Evolutionary conservation across 2,113 vertebrate genomes (phyloP).

Genomic region (Vidua macroura): DNA sequence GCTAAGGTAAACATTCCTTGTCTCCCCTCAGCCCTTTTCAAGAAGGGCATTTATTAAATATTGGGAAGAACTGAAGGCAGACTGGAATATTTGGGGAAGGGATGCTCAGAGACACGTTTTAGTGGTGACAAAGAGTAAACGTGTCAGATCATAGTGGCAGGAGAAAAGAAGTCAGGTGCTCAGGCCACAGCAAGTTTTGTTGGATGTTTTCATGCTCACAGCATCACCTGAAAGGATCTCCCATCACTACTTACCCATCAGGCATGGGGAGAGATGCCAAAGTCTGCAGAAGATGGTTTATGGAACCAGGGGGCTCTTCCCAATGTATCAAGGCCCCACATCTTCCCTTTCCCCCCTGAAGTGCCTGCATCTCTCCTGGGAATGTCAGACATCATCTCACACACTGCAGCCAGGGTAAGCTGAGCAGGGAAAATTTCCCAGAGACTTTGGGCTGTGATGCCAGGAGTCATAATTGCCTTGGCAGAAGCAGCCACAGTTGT

Average conservation of each 20-base stretch:
- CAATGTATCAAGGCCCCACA: not conserved
- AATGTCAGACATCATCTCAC: not conserved
- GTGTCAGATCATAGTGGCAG: not conserved
- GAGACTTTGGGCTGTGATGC: not conserved
- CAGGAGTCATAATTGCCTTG: conserved; percentile 10
- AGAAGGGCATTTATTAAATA: not conserved
- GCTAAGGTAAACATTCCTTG: not conserved
- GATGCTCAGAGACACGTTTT: not conserved
- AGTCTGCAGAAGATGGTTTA: not conserved
- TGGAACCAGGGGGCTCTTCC: not conserved
- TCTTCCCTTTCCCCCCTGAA: not conserved
- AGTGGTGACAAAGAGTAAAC: not conserved
- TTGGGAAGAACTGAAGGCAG: not conserved
- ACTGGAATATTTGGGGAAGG: not conserved
- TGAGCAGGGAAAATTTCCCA: conserved; percentile 22
- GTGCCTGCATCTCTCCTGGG: not conserved
- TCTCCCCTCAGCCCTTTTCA: not conserved
- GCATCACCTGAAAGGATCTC: not conserved
- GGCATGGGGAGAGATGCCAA: not conserved
- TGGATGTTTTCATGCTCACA: not conserved
- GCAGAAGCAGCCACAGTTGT: conserved; percentile 15
- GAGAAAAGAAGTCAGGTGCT: not conserved
- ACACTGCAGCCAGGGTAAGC: not conserved
- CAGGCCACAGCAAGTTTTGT: not conserved
- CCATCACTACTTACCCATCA: not conserved